These are phyloP conservation scores for Pipra filicauda DNA, from an alignment of 2,113 vertebrate genomes.

Conservation along the genomic window DNA sequence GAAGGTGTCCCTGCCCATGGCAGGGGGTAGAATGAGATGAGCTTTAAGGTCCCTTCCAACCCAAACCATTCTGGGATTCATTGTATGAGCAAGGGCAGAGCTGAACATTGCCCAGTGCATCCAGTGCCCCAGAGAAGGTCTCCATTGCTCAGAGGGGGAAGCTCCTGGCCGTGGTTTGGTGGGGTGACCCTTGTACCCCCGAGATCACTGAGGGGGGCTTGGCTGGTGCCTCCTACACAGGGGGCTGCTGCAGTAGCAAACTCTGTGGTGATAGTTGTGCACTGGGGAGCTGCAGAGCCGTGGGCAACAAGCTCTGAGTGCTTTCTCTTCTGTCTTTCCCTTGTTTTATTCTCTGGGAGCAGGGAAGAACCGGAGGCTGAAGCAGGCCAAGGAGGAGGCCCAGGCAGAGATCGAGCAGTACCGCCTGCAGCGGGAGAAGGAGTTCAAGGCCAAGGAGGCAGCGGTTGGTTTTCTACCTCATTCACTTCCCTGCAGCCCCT, in stretches of 20 bases:
- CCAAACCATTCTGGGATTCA: background rate
- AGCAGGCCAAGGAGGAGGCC: constrained; percentile 97
- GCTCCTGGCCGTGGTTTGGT: rapidly evolving
- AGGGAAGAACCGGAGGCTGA: constrained; percentile 96
- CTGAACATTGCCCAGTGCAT: rapidly evolving
- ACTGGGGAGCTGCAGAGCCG: rapidly evolving
- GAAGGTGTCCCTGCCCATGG: background rate
- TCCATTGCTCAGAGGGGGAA: rapidly evolving
- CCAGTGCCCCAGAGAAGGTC: rapidly evolving
- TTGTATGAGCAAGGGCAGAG: background rate
- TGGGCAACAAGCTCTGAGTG: rapidly evolving
- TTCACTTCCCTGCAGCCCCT: background rate
- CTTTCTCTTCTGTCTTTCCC: background rate
- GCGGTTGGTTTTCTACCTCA: constrained; percentile 74
- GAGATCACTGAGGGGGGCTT: too few relatives aligned
- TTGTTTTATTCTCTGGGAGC: background rate
- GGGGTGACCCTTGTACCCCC: background rate
- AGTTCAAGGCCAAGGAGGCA: constrained; percentile 97
- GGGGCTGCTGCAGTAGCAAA: background rate
- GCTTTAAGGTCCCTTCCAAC: rapidly evolving
- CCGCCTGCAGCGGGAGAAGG: constrained; percentile 93
- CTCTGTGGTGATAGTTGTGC: rapidly evolving
- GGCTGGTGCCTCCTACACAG: background rate
- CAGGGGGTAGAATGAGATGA: rapidly evolving
- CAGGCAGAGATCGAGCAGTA: constrained; percentile 98